Evolutionary conservation across 2,888 invertebrate species (phyloP).

Genomic region (Tetheella fluctuosa): DNA sequence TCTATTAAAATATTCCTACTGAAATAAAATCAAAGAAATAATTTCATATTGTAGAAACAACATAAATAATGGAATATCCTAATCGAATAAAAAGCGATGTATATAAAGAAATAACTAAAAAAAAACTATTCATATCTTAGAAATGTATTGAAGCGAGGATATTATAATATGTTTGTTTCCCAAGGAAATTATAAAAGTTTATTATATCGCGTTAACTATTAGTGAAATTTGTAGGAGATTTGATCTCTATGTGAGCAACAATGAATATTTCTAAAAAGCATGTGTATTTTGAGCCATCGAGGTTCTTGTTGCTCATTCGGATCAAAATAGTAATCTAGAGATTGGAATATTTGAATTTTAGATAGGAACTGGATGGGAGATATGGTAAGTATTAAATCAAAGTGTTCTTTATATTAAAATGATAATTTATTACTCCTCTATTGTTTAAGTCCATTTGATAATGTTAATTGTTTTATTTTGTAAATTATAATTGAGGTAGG

Average conservation of each 20-base stretch:
- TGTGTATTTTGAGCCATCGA: background rate
- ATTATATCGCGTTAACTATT: slow-evolving; percentile 77
- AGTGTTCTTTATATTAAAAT: slow-evolving; percentile 40
- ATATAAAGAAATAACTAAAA: slow-evolving; percentile 62
- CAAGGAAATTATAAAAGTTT: slow-evolving; percentile 80
- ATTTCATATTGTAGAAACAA: slow-evolving; percentile 37
- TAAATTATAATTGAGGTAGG: slow-evolving; percentile 25
- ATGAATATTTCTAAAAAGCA: slow-evolving; percentile 20
- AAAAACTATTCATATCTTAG: slow-evolving; percentile 82
- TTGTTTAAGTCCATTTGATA: slow-evolving; percentile 18
- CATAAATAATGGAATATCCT: slow-evolving; percentile 41
- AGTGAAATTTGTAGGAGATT: slow-evolving; percentile 63
- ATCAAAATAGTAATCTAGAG: slow-evolving; percentile 34
- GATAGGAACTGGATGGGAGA: slow-evolving; percentile 41
- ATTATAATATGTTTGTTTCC: slow-evolving; percentile 68
- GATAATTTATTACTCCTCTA: slow-evolving; percentile 19
- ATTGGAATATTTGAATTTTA: slow-evolving; percentile 43
- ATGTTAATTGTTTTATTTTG: slow-evolving; percentile 24
- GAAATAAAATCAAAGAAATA: slow-evolving; percentile 22
- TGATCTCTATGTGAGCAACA: slow-evolving; percentile 49
- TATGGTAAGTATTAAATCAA: slow-evolving; percentile 32
- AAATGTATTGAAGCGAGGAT: slow-evolving; percentile 76
- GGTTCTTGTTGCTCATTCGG: slow-evolving; percentile 14
- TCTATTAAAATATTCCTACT: slow-evolving; percentile 32
- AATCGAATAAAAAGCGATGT: slow-evolving; percentile 55